phyloP scores from a whole-genome alignment of 2,113 vertebrate species.

The Felis chaus region DNA sequence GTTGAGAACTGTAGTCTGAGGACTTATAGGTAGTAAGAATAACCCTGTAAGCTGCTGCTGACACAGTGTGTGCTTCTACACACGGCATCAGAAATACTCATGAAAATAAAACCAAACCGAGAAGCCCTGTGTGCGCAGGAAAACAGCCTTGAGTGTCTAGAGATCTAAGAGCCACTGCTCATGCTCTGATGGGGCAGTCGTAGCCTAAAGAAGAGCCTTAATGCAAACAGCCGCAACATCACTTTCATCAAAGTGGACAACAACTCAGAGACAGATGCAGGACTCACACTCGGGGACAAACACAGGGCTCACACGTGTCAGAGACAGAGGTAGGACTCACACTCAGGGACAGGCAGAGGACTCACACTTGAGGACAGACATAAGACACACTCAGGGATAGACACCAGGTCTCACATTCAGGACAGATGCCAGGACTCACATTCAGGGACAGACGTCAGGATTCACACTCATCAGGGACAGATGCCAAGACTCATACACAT shows the following conservation, averaged over 20 bases:
- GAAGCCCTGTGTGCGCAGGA: not conserved
- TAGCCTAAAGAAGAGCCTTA: not conserved
- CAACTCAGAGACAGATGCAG: too few relatives aligned
- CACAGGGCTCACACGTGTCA: too few relatives aligned
- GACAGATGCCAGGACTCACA: conserved; percentile 85
- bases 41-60: too few relatives aligned
- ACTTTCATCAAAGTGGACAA: not conserved
- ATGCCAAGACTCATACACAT: too few relatives aligned
- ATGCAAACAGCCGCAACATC: too few relatives aligned
- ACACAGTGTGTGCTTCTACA: not conserved
- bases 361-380: too few relatives aligned
- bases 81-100: not conserved
- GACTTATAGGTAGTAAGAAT: rapidly evolving
- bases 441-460: too few relatives aligned
- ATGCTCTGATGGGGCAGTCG: not conserved
- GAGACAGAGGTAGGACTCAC: too few relatives aligned
- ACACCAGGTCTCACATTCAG: not conserved
- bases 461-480: too few relatives aligned
- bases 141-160: not conserved
- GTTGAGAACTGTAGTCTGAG: not conserved
- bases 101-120: not conserved
- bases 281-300: conserved; percentile 86
- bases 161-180: not conserved
- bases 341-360: too few relatives aligned
- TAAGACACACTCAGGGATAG: too few relatives aligned